A percentile compares a stretch with the other conserved stretches of the same genome.
phyloP scores from a whole-genome alignment of 2,888 invertebrate species.

The Sceliomorpha sp. region DNA sequence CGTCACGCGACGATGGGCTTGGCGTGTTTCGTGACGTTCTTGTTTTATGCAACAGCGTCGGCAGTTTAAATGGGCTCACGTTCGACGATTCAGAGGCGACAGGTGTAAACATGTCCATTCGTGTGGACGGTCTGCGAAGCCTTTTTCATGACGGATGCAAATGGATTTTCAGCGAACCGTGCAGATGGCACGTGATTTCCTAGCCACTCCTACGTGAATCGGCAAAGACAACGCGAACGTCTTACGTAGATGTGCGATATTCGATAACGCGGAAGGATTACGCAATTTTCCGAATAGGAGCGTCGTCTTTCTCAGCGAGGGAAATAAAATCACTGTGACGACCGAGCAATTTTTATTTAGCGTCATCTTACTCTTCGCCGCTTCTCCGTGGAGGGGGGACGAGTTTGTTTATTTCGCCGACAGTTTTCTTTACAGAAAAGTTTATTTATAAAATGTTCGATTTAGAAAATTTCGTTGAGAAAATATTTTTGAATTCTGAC shows the following conservation, averaged over 20 bases:
- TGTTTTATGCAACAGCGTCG: constrained; percentile 24
- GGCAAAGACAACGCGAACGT: not conserved
- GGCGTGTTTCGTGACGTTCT: constrained; percentile 8
- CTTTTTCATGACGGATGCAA: constrained; percentile 42
- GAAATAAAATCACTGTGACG: constrained; percentile 3
- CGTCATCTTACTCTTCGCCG: too few species aligned
- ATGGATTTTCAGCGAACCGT: constrained; percentile 31
- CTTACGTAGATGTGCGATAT: not conserved
- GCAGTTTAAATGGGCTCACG: constrained; percentile 20
- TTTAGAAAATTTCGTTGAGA: too few species aligned
- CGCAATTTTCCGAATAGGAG: not conserved
- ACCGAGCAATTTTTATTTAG: not conserved
- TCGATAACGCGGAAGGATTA: constrained; percentile 2
- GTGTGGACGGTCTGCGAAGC: constrained; percentile 2
- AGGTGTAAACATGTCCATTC: constrained; percentile 39
- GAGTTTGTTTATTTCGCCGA: constrained; percentile 23
- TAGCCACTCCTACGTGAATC: constrained; percentile 10
- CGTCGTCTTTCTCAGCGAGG: not conserved
- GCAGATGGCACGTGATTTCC: constrained; percentile 33
- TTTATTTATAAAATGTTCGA: too few species aligned
- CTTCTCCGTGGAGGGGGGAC: too few species aligned
- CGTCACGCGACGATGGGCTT: not conserved
- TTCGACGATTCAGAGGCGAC: constrained; percentile 28
- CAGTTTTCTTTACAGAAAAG: constrained; percentile 15
- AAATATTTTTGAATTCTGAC: too few species aligned